Conservation (phyloP, 1,140 invertebrate species). For the Bombus pascuorum region DNA sequence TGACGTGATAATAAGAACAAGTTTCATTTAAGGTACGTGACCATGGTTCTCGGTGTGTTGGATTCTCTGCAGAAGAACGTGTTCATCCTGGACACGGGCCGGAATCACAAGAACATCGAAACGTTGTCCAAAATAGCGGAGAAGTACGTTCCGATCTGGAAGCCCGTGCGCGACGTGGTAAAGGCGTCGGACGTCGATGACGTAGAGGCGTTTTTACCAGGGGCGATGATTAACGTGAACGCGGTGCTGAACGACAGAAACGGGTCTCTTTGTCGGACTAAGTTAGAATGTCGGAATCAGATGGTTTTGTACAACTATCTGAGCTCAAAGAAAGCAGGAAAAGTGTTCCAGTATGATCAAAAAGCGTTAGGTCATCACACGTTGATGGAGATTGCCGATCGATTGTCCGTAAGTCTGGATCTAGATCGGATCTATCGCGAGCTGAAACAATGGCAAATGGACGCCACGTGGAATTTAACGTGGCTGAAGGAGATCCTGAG, state of each 20-base stretch:
- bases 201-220: constrained; percentile 67
- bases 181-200: constrained; percentile 53
- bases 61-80: constrained; percentile 70
- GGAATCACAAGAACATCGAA: constrained; percentile 62
- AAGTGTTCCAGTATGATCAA: constrained; percentile 72
- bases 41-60: constrained; percentile 61
- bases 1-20: not conserved
- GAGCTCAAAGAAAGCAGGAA: constrained; percentile 69
- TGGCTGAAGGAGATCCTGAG: constrained; percentile 75
- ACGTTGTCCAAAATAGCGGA: constrained; percentile 69
- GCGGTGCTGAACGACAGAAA: constrained; percentile 61
- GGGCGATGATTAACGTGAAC: constrained; percentile 76
- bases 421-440: constrained; percentile 70
- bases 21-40: constrained; percentile 63
- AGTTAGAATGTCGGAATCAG: constrained; percentile 53
- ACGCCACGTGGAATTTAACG: constrained; percentile 69
- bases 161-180: constrained; percentile 68
- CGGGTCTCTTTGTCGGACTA: constrained; percentile 57
- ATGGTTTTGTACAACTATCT: constrained; percentile 69
- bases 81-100: constrained; percentile 66
- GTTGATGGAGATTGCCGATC: constrained; percentile 67
- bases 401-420: constrained; percentile 70
- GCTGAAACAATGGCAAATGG: constrained; percentile 62
- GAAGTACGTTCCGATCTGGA: constrained; percentile 74
- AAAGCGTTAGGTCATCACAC: constrained; percentile 69